Conservation (phyloP, 2,113 vertebrate species). For the Polyodon spathula region DNA sequence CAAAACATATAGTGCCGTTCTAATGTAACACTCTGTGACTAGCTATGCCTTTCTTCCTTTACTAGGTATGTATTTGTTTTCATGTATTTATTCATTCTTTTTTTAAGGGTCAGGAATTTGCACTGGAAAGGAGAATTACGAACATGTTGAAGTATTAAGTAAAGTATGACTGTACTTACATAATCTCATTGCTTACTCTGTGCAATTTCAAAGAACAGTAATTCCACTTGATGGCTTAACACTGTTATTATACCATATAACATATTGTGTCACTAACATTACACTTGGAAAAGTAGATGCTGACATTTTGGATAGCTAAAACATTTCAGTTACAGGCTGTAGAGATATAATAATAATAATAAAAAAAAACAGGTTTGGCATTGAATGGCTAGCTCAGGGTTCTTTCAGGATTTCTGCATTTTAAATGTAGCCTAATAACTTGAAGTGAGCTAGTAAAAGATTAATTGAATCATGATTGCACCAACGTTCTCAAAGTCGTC, state of each 20-base stretch:
- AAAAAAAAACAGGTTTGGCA: background rate
- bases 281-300: background rate
- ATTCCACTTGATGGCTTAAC: constrained; percentile 13
- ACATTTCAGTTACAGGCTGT: background rate
- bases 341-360: no score
- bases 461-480: no score
- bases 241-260: constrained; percentile 12
- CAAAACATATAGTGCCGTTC: no score
- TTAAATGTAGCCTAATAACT: background rate
- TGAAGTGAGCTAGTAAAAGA: background rate
- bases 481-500: no score
- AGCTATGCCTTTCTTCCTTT: no score
- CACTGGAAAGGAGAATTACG: background rate
- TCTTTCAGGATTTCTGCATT: background rate
- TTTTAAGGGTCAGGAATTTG: background rate
- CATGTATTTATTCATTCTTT: no score
- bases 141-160: background rate
- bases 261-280: background rate
- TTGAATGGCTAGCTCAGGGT: background rate
- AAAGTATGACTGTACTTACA: background rate
- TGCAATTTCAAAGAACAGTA: background rate
- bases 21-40: no score
- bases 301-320: constrained; percentile 1
- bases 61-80: no score
- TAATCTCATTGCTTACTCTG: background rate